Base-by-base conservation (phyloP, 1,140 invertebrate genomes). In the Scaptomyza hsui region DNA sequence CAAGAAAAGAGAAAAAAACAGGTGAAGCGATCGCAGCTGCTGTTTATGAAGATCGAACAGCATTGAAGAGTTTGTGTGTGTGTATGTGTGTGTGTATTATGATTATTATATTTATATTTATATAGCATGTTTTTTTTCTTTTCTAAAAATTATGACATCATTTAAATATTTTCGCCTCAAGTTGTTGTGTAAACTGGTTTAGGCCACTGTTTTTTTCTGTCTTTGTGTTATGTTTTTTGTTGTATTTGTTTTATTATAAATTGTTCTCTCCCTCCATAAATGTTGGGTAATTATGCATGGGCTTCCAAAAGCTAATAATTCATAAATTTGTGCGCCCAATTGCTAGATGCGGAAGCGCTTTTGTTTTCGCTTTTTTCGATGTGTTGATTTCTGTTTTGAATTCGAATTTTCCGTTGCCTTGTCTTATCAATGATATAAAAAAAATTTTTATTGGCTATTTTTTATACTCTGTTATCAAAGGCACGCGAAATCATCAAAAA, bases 81-180 rank as follows among this genome's bases (percentile, higher is more conserved):
- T 64, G 55, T 61, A 59, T 19, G 60, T 73, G 60, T 63, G 41
- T 63, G 37, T 45, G 39, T 64, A 48, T 51, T 81, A 47, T 82
- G 59, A 80, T 80, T 80, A 80, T 80, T 72, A 80, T 80, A 75
- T 68, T 80, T 83, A 83, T 83, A 71, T 81, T 75, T 72, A 56
- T 78, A 70, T 49, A 35, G 48, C 35, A 52, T 55, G n/a, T 42
- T 12, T 24, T 24, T 42, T 39, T 55, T 55, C n/a, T 53, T 55
- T 55, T 55, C 52, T 73, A 73, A 73, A 88, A 89, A 88, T 88
- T 88, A 88, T 88, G 82, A 88, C 82, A 88, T 88, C 82, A 88
- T 88, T 88, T 88, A 88, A 88, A 88, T 88, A 78, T 88, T 86
- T 86, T 86, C 78, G 81, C 82, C 69, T 48, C 60, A 52, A 78